A percentile compares a stretch with the other conserved stretches of the same genome.
These are phyloP conservation scores for Rhimphoctona megacephalus DNA, from an alignment of 2,888 invertebrate species.

Conservation along the genomic window DNA sequence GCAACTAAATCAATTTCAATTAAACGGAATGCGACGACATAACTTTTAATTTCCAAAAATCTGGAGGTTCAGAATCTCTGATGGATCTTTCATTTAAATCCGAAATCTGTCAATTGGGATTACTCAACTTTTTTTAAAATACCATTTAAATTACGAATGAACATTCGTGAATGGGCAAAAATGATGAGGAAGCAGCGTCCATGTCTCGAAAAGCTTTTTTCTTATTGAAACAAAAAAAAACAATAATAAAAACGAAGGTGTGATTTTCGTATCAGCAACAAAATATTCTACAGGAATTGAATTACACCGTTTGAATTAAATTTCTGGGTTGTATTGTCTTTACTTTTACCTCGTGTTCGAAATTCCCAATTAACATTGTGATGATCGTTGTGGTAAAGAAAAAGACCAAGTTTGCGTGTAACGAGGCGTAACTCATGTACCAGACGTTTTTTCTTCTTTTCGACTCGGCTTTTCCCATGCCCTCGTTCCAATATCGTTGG, in stretches of 20 bases:
- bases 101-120: background rate
- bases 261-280: background rate
- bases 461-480: slow-evolving; percentile 53
- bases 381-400: background rate
- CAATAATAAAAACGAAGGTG: background rate
- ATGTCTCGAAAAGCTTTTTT: background rate
- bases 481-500: slow-evolving; percentile 31
- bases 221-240: background rate
- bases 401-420: background rate
- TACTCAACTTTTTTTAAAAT: background rate
- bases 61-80: background rate
- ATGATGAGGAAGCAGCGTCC: slow-evolving; percentile 16
- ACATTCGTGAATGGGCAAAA: slow-evolving; percentile 1
- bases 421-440: slow-evolving; percentile 46
- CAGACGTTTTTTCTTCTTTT: slow-evolving; percentile 34
- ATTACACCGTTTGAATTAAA: background rate
- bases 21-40: background rate
- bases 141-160: background rate
- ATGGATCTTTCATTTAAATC: background rate
- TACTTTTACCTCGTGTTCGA: background rate
- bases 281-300: background rate
- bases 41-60: background rate
- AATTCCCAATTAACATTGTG: background rate
- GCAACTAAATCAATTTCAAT: background rate
- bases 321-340: background rate